Conservation (phyloP, 2,113 vertebrate genomes). For the Chionis minor region DNA sequence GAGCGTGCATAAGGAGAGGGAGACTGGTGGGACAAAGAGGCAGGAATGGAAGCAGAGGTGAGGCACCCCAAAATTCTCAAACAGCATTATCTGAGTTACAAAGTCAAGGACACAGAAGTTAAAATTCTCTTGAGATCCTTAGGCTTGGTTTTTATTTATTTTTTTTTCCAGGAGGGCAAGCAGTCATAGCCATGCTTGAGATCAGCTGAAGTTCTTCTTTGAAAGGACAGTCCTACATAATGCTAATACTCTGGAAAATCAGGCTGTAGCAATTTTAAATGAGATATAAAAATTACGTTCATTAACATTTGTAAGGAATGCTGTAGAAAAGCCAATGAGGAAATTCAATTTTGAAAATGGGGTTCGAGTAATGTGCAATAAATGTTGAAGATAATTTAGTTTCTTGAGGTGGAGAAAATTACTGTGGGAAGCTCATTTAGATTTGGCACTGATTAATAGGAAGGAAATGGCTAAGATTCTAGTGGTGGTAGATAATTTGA, state of each 20-base stretch:
- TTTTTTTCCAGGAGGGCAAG: not conserved
- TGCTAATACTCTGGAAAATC: slow-evolving; percentile 36
- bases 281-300: slow-evolving; percentile 47
- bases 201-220: not conserved
- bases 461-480: slow-evolving; percentile 44
- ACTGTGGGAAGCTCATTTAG: slow-evolving; percentile 62
- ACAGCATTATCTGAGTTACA: not conserved
- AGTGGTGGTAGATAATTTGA: slow-evolving; percentile 57
- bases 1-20: not conserved
- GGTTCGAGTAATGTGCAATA: slow-evolving; percentile 63
- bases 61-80: not conserved
- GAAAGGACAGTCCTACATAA: not conserved
- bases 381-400: slow-evolving; percentile 64
- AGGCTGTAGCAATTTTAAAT: slow-evolving; percentile 17
- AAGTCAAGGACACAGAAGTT: not conserved
- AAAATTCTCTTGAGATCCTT: not conserved
- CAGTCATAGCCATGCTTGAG: not conserved
- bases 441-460: slow-evolving; percentile 62
- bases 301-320: slow-evolving; percentile 55
- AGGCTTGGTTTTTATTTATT: not conserved
- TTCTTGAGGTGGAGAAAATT: slow-evolving; percentile 62
- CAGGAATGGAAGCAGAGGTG: not conserved
- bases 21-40: not conserved
- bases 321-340: slow-evolving; percentile 41
- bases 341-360: slow-evolving; percentile 66